These are phyloP conservation scores for Pseudobourletiella spinata DNA, from an alignment of 1,140 invertebrate species.

Conservation along the genomic window DNA sequence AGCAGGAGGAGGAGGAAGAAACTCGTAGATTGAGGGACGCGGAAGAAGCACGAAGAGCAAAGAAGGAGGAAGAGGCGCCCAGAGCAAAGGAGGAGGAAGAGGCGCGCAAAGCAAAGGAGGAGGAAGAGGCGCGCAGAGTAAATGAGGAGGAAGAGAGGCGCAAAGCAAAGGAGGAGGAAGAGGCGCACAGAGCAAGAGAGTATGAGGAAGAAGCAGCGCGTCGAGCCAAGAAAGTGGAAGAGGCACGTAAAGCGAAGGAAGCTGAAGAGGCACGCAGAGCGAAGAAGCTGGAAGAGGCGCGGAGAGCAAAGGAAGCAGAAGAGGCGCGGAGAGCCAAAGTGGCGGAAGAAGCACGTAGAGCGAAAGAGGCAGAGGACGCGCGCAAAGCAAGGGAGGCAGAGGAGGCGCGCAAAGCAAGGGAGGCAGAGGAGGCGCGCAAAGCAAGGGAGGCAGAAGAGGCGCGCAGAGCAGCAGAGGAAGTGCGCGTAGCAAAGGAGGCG, in stretches of 20 bases:
- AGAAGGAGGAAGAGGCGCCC: background rate
- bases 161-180: background rate
- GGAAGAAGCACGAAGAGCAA: background rate
- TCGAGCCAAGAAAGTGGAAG: background rate
- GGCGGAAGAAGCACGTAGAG: too few species aligned
- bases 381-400: background rate
- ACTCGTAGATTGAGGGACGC: too few species aligned
- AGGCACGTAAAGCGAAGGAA: background rate
- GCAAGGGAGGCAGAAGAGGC: background rate
- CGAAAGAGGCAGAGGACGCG: background rate
- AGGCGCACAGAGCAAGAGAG: background rate
- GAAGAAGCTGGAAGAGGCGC: background rate
- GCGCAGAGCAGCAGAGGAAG: background rate
- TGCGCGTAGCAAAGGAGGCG: background rate
- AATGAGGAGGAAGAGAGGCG: background rate
- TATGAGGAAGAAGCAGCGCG: too few species aligned
- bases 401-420: too few species aligned
- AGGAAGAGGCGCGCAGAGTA: background rate
- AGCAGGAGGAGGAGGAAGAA: background rate
- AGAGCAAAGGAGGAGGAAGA: background rate
- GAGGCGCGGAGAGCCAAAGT: background rate
- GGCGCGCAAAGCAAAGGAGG: background rate
- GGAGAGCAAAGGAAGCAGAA: background rate
- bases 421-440: background rate
- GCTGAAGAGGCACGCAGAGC: background rate